Evolutionary conservation across 2,113 vertebrate genomes (phyloP), one percentile per base, ranked within the genome.

Genomic region (Scytalopus superciliaris): DNA sequence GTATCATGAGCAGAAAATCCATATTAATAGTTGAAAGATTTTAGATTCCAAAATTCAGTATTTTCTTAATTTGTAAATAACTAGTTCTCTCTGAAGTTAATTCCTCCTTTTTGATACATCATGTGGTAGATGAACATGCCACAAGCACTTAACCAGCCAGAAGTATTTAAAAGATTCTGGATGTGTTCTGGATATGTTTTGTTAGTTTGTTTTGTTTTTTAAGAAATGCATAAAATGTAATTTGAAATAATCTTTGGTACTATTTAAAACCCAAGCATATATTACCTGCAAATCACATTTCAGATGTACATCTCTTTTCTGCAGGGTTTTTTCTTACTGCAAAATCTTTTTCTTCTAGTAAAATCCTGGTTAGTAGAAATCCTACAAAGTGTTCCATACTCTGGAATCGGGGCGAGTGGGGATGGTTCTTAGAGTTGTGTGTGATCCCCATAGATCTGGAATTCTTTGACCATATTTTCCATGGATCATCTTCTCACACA

Each of bases 401-500:
- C 27, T 6, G 83, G 69, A 74, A 55, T 63, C 28, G 37, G 45
- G 42, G 8, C 13, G 4, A 4, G 5, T 24, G 15, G 31, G 31
- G 25, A 28, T 80, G 6, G 39, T 80, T 30, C 72, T 87, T 40
- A 72, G 89, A 53, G 69, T 3, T 82, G 92, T 79, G 95, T 91
- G 87, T 68, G 70, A 89, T 98, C 97, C 49, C 95, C 96, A 73
- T 76, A 92, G 96, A 94, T 47, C 59, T 56, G 69, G 81, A 94
- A 66, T 27, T 69, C 28, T 78, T 60, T 7, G 4, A 37, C 25
- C 16, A 1, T 63, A 5, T 37, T 66, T 91, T 89, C 96, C 93
- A 94, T 31, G 83, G 97, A 95, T 97, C 97, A 97, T 97, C 89
- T 97, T 96, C 97, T 92, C 96, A 95, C 91, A 93, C 55, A 18